Evolutionary conservation across 2,888 invertebrate genomes (phyloP).

Genomic region (Opisthograptis luteolata): DNA sequence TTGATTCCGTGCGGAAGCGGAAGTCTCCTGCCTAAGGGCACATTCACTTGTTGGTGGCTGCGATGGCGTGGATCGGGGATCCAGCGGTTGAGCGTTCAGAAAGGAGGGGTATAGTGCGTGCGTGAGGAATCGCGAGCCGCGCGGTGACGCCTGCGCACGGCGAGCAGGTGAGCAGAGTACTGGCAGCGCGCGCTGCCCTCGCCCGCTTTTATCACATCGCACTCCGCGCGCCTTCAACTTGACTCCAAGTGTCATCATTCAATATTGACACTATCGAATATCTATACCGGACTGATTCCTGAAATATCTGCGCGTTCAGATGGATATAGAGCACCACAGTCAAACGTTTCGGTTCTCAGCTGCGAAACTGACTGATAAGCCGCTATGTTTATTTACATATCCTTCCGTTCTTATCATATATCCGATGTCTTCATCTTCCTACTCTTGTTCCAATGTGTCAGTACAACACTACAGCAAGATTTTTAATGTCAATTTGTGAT

Average conservation of each 20-base stretch:
- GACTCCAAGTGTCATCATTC: slow-evolving; percentile 56
- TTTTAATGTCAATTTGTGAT: too few relatives aligned
- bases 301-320: neutral
- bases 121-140: slow-evolving; percentile 50
- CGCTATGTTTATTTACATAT: neutral
- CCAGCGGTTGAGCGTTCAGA: slow-evolving; percentile 30
- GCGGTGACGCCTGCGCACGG: slow-evolving; percentile 62
- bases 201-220: slow-evolving; percentile 79
- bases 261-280: neutral
- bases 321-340: too few relatives aligned
- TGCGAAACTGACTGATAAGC: neutral
- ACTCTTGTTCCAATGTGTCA: too few relatives aligned
- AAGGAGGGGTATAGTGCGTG: slow-evolving; percentile 54
- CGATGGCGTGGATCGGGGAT: slow-evolving; percentile 1
- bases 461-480: too few relatives aligned
- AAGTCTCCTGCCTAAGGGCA: slow-evolving; percentile 59
- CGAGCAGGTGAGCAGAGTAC: slow-evolving; percentile 68
- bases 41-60: slow-evolving; percentile 63
- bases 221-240: slow-evolving; percentile 75
- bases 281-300: neutral
- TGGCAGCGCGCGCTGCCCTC: slow-evolving; percentile 71
- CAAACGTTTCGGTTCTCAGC: neutral
- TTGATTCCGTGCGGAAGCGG: slow-evolving; percentile 49
- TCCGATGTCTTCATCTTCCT: too few relatives aligned
- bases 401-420: too few relatives aligned